Evolutionary conservation across 2,888 invertebrate genomes (phyloP).

Genomic region (Leptothorax acervorum): DNA sequence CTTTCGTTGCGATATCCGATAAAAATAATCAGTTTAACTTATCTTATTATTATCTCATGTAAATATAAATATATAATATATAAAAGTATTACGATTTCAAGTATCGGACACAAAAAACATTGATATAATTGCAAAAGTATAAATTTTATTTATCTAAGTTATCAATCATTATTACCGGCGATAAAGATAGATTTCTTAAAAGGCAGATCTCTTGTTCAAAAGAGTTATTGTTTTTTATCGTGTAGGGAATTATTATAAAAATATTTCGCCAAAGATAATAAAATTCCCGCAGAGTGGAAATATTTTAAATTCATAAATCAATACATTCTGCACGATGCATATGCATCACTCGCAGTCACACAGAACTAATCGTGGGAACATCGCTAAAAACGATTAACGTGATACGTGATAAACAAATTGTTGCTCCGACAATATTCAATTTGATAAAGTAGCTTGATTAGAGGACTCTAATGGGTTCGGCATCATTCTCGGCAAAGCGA

Average conservation of each 20-base stretch:
- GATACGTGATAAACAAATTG: slow-evolving; percentile 5
- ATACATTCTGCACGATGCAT: background rate
- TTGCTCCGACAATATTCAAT: slow-evolving; percentile 3
- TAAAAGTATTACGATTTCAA: background rate
- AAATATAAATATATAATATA: background rate
- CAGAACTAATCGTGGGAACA: background rate
- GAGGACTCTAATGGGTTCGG: background rate
- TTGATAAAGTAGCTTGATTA: slow-evolving; percentile 34
- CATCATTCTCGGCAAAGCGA: slow-evolving; percentile 16
- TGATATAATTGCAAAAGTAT: background rate
- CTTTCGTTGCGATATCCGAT: background rate
- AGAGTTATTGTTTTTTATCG: background rate
- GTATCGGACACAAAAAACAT: background rate
- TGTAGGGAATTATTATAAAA: background rate
- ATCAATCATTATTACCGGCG: background rate
- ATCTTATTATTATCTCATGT: background rate
- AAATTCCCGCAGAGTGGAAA: background rate
- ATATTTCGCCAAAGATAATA: background rate
- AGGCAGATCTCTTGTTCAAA: background rate
- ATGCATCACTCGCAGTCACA: background rate
- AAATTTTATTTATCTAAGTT: background rate
- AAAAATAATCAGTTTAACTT: slow-evolving; percentile 11
- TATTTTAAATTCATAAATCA: background rate
- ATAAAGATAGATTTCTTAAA: background rate
- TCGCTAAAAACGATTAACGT: background rate